These are phyloP conservation scores for Aporrectodea caliginosa DNA, from an alignment of 1,140 invertebrate genomes.

Conservation along the genomic window DNA sequence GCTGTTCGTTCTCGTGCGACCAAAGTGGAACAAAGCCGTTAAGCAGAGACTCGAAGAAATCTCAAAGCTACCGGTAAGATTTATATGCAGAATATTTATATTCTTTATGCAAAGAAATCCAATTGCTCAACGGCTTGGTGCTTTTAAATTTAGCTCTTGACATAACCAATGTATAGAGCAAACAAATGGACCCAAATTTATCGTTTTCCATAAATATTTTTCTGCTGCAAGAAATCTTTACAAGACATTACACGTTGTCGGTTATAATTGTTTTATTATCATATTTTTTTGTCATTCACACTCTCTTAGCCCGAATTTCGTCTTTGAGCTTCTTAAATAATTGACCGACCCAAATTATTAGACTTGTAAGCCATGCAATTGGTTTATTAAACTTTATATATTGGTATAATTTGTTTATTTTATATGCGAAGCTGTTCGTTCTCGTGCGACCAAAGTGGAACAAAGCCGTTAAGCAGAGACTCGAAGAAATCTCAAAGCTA, in stretches of 20 bases:
- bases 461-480: neutral
- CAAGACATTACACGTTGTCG: neutral
- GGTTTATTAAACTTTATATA: no score
- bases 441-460: slow-evolving; percentile 61
- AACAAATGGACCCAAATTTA: no score
- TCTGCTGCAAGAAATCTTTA: neutral
- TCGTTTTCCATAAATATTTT: neutral
- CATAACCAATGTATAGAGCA: no score
- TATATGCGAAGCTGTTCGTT: no score
- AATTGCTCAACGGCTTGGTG: neutral
- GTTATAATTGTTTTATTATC: neutral
- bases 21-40: neutral
- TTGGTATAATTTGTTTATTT: no score
- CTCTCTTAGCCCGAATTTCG: no score
- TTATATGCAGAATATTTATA: neutral
- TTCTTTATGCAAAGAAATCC: neutral
- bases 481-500: neutral
- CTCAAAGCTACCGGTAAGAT: neutral
- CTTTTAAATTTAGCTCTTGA: neutral
- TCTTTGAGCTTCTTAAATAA: no score
- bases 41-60: neutral
- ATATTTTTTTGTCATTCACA: neutral
- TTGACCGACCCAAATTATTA: no score
- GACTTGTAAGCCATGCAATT: no score
- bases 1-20: slow-evolving; percentile 71